Conservation (phyloP, 2,888 invertebrate genomes). For the Apamea crenata region DNA sequence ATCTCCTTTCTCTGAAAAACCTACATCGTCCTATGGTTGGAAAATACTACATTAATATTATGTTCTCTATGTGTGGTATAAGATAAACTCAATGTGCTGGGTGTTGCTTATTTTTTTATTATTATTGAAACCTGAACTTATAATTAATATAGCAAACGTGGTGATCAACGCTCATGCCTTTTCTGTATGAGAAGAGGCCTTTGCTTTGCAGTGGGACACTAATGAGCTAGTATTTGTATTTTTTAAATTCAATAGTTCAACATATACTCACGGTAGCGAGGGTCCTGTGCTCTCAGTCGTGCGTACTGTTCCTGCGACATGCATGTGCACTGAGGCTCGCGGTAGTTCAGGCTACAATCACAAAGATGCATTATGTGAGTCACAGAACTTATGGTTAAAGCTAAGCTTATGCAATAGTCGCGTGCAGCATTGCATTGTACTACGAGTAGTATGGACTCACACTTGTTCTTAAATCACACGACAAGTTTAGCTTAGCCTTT, state of each 20-base stretch:
- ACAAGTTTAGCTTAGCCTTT: neutral
- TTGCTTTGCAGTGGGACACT: neutral
- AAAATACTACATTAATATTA: slow-evolving; percentile 12
- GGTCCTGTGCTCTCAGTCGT: slow-evolving; percentile 95
- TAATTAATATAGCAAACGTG: neutral
- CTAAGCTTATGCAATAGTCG: slow-evolving; percentile 12
- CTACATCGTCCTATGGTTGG: neutral
- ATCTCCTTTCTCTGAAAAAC: neutral
- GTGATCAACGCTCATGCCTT: neutral
- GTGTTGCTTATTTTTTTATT: neutral
- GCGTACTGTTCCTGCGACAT: slow-evolving; percentile 98
- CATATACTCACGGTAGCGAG: slow-evolving; percentile 92
- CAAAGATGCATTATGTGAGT: slow-evolving; percentile 55
- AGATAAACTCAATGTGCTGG: neutral
- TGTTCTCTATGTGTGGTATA: neutral
- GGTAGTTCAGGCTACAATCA: slow-evolving; percentile 84
- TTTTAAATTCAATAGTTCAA: neutral
- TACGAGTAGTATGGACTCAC: neutral
- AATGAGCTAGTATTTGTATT: neutral
- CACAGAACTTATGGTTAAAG: slow-evolving; percentile 5
- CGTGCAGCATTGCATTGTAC: neutral
- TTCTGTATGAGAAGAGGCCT: neutral
- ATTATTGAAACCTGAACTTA: neutral
- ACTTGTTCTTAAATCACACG: slow-evolving; percentile 3
- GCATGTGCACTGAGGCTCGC: slow-evolving; percentile 98